Percentiles rank a stretch among this genome's conserved stretches.
phyloP scores from a whole-genome alignment of 1,140 invertebrate genomes.

The Drosophila paulistorum region DNA sequence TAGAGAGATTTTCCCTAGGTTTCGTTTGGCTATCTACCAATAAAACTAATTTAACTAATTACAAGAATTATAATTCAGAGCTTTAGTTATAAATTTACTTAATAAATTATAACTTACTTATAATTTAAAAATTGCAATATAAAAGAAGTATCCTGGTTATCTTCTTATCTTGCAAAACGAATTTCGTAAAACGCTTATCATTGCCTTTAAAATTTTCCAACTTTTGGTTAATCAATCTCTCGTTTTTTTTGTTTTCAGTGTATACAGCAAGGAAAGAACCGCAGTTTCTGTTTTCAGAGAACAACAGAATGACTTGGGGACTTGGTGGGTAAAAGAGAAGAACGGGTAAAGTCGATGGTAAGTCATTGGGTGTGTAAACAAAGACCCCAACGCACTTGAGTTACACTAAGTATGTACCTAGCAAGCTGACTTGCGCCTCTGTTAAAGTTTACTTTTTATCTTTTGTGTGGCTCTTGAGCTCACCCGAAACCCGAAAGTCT shows the following conservation, averaged over 20 bases:
- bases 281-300: slow-evolving; percentile 35
- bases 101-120: too few relatives aligned
- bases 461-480: slow-evolving; percentile 62
- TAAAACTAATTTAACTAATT: too few relatives aligned
- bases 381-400: slow-evolving; percentile 63
- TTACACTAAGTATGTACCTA: slow-evolving; percentile 19
- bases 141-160: too few relatives aligned
- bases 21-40: too few relatives aligned
- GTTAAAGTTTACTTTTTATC: slow-evolving; percentile 72
- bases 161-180: too few relatives aligned
- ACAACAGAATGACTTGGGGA: slow-evolving; percentile 34
- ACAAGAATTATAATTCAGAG: too few relatives aligned
- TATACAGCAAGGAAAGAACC: slow-evolving; percentile 17
- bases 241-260: slow-evolving; percentile 5
- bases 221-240: too few relatives aligned
- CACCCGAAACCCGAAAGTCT: background rate
- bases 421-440: slow-evolving; percentile 25
- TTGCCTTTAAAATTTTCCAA: too few relatives aligned
- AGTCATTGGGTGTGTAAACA: slow-evolving; percentile 56
- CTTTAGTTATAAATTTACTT: too few relatives aligned
- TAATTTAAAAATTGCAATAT: too few relatives aligned
- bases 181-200: too few relatives aligned
- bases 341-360: background rate
- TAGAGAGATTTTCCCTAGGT: too few relatives aligned
- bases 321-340: slow-evolving; percentile 22